These are phyloP conservation scores for Chorisops tibialis DNA, from an alignment of 2,888 invertebrate genomes.

Conservation along the genomic window DNA sequence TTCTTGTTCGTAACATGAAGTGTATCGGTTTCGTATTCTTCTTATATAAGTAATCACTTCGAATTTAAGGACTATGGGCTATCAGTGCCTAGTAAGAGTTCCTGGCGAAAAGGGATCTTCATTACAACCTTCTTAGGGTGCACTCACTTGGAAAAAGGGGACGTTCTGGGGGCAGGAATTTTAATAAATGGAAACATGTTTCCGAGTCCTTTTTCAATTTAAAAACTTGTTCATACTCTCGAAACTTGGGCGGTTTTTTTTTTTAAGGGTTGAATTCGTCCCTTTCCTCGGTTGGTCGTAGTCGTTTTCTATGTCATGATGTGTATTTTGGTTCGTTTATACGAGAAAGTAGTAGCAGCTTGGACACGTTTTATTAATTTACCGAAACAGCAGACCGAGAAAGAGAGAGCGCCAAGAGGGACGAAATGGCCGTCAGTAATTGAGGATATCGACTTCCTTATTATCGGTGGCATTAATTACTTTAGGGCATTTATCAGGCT, in stretches of 20 bases:
- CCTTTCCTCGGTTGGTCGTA: conserved; percentile 1
- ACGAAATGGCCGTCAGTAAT: conserved; percentile 26
- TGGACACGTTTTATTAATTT: conserved; percentile 32
- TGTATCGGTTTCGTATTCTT: conserved; percentile 27
- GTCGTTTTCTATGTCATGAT: conserved; percentile 13
- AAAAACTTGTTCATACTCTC: conserved; percentile 22
- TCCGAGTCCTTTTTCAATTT: conserved; percentile 25
- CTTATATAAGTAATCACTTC: conserved; percentile 20
- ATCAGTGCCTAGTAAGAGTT: not conserved
- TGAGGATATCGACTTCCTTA: conserved; percentile 28
- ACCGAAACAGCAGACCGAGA: conserved; percentile 19
- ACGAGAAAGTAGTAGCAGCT: conserved; percentile 15
- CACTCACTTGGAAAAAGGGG: conserved; percentile 30
- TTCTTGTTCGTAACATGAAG: conserved; percentile 1
- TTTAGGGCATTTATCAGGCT: conserved; percentile 13
- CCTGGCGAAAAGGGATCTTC: conserved; percentile 17
- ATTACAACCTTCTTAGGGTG: conserved; percentile 22
- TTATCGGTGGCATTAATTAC: conserved; percentile 29
- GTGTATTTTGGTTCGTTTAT: conserved; percentile 9
- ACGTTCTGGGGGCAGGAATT: conserved; percentile 26
- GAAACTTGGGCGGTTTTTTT: conserved; percentile 12
- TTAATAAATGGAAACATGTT: conserved; percentile 33
- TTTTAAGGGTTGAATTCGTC: conserved; percentile 14
- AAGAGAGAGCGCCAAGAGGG: not conserved
- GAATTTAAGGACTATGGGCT: conserved; percentile 6